Evolutionary conservation across 2,888 invertebrate genomes (phyloP), one percentile per base, ranked within the genome.

Genomic region (Dicyrtomina minuta): DNA sequence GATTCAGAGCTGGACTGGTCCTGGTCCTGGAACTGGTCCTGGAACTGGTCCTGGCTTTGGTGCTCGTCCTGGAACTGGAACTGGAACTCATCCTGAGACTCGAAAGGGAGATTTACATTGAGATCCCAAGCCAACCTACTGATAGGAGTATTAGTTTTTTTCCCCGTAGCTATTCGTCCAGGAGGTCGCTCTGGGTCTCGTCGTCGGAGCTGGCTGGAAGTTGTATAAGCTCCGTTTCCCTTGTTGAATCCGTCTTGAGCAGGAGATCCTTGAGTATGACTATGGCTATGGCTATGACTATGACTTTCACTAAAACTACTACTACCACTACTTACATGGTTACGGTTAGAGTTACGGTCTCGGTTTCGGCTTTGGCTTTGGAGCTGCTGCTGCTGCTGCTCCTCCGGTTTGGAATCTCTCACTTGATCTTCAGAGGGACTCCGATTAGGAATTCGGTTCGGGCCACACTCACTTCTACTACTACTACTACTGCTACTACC

Each of bases 21-120:
- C 33, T 33, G 33, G 33, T 5, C 4, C n/a, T n/a, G n/a, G n/a
- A 44, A n/a, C n/a, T n/a, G n/a, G n/a, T n/a, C n/a, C n/a, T n/a
- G n/a, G n/a, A n/a, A n/a, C n/a, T n/a, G n/a, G n/a, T n/a, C n/a
- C n/a, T n/a, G n/a, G n/a, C n/a, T n/a, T n/a, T n/a, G n/a, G n/a
- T n/a, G n/a, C n/a, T n/a, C n/a, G n/a, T n/a, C n/a, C n/a, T 49
- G 49, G 15, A n/a, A 12, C 10, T 49, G 17, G 22, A 49, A 17
- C 49, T 49, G 49, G 22, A 49, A 22, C 49, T 49, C 49, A 49
- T 49, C 49, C 22, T 49, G 49, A 20, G 10, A 20, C 49, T 49
- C 17, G n/a, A 49, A 20, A 20, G 17, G 49, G n/a, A n/a, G n/a
- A n/a, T n/a, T n/a, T n/a, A n/a, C n/a, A n/a, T n/a, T n/a, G n/a